phyloP scores from a whole-genome alignment of 2,888 invertebrate genomes.

The Platycnemis pennipes region DNA sequence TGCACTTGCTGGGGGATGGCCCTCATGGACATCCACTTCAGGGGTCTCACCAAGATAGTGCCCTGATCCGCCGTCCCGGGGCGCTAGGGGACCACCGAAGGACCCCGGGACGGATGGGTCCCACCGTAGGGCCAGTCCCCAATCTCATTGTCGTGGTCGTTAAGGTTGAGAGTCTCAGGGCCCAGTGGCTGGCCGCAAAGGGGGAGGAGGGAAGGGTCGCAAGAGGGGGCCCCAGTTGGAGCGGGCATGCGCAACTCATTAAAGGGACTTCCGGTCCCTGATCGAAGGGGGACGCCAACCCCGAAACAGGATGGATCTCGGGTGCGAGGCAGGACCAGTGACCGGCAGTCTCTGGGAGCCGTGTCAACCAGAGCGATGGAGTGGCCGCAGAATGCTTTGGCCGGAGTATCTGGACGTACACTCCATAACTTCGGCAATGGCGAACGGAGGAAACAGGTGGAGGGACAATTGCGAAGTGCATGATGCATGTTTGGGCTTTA shows the following conservation, averaged over 20 bases:
- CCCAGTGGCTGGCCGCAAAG: not conserved
- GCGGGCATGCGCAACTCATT: slow-evolving; percentile 66
- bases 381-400: too few relatives aligned
- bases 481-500: too few relatives aligned
- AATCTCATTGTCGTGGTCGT: not conserved
- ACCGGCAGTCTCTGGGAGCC: too few relatives aligned
- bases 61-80: not conserved
- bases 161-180: not conserved
- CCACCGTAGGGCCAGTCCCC: not conserved
- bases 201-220: not conserved
- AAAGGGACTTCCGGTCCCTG: slow-evolving; percentile 54
- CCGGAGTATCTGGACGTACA: too few relatives aligned
- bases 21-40: not conserved
- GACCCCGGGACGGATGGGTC: not conserved
- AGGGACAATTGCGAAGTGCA: too few relatives aligned
- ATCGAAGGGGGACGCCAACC: not conserved
- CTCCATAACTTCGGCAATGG: too few relatives aligned
- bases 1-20: not conserved
- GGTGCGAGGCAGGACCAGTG: too few relatives aligned
- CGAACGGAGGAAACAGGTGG: too few relatives aligned
- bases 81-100: not conserved
- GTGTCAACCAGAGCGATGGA: too few relatives aligned
- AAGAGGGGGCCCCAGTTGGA: not conserved
- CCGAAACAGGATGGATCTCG: not conserved
- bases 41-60: not conserved